phyloP scores from a whole-genome alignment of 1,140 invertebrate genomes.

The Caenorhabditis briggsae region DNA sequence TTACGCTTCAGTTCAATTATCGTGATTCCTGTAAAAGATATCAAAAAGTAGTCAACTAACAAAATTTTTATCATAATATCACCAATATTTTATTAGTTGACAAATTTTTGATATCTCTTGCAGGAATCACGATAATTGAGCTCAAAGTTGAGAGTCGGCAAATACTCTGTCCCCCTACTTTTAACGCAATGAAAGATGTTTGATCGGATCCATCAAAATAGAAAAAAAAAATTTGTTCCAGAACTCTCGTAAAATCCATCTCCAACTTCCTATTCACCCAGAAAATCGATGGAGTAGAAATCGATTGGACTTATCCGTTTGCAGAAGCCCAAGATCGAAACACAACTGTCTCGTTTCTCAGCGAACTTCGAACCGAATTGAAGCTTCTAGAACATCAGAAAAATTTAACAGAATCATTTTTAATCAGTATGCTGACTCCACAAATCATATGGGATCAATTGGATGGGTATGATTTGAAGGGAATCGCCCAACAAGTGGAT shows the following conservation, averaged over 20 bases:
- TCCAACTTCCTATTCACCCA: not conserved
- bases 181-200: no score
- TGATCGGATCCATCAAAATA: no score
- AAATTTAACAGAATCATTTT: not conserved
- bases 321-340: not conserved
- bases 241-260: not conserved
- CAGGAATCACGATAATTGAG: no score
- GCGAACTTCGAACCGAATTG: not conserved
- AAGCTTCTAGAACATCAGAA: not conserved
- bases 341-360: not conserved
- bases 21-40: no score
- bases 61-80: no score
- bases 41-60: no score
- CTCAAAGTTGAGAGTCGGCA: no score
- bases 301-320: not conserved
- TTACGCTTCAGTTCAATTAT: no score
- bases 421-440: not conserved
- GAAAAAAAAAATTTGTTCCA: not conserved
- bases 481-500: not conserved
- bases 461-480: not conserved
- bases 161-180: no score
- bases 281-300: not conserved
- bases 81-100: no score
- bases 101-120: no score
- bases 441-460: conserved; percentile 4